Evolutionary conservation across 1,140 invertebrate genomes (phyloP).

Genomic region (Telenomus remus): DNA sequence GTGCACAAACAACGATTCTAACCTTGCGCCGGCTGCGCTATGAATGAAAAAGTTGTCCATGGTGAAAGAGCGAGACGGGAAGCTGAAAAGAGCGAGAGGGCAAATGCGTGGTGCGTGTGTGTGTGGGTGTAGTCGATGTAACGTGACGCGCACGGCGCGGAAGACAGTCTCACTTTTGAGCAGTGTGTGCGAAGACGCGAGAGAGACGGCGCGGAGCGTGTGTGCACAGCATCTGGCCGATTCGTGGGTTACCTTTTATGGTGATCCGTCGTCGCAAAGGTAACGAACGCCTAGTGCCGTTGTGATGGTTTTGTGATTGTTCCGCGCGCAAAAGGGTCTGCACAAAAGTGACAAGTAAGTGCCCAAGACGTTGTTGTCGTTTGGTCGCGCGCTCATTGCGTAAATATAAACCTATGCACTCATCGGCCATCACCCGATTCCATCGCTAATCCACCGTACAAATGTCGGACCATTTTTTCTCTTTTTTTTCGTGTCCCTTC

Average conservation of each 20-base stretch:
- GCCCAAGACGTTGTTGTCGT: too few relatives aligned
- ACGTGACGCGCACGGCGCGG: conserved; percentile 6
- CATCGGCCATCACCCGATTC: conserved; percentile 3
- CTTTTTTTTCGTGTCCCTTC: too few relatives aligned
- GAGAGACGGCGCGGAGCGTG: conserved; percentile 27
- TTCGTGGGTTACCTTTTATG: conserved; percentile 73
- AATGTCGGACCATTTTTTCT: too few relatives aligned
- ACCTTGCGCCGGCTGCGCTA: too few relatives aligned
- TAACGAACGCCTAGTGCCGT: conserved; percentile 59
- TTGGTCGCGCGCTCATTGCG: conserved; percentile 12
- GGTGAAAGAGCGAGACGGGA: too few relatives aligned
- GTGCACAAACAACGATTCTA: too few relatives aligned
- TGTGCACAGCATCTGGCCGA: conserved; percentile 34
- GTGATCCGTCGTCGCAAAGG: conserved; percentile 65
- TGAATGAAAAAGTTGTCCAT: too few relatives aligned
- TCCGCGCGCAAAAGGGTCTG: conserved; percentile 11
- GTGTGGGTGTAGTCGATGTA: conserved; percentile 21
- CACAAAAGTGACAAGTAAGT: conserved; percentile 41
- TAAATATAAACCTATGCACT: conserved; percentile 54
- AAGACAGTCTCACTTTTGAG: too few relatives aligned
- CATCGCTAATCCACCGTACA: too few relatives aligned
- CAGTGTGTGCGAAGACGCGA: conserved; percentile 31
- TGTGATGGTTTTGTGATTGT: conserved; percentile 62
- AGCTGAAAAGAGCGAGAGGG: too few relatives aligned
- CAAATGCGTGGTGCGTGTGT: not conserved